Conservation (phyloP, 2,888 invertebrate genomes). For the Oegoconia quadripuncta region DNA sequence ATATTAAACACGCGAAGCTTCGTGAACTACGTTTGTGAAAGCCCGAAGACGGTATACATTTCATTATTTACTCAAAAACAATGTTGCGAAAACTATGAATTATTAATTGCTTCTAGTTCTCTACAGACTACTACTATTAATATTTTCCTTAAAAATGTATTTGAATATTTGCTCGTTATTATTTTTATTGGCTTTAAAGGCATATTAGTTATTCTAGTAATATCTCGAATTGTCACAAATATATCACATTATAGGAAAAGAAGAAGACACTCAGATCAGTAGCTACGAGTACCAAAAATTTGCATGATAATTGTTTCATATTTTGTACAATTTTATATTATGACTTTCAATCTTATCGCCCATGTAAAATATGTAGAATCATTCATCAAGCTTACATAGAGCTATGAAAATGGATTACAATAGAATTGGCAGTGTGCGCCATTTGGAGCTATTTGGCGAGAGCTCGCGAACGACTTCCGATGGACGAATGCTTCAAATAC, state of each 20-base stretch:
- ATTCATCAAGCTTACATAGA: conserved; percentile 17
- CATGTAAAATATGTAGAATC: conserved; percentile 14
- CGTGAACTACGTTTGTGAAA: conserved; percentile 44
- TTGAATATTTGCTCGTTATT: no score
- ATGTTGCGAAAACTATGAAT: conserved; percentile 53
- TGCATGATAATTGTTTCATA: no score
- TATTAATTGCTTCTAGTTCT: conserved; percentile 58
- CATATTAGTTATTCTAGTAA: no score
- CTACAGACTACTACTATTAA: no score
- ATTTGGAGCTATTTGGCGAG: conserved; percentile 51
- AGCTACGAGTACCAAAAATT: no score
- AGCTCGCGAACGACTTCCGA: conserved; percentile 54
- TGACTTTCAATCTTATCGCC: conserved; percentile 6
- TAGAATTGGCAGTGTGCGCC: conserved; percentile 46
- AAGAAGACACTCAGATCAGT: no score
- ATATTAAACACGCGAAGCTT: conserved; percentile 69
- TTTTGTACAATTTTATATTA: conserved; percentile 4
- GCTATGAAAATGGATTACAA: conserved; percentile 22
- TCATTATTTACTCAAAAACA: conserved; percentile 59
- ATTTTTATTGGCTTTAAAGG: no score
- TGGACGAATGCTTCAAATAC: conserved; percentile 48
- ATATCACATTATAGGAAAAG: no score
- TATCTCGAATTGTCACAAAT: no score
- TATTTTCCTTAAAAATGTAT: no score
- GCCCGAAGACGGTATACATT: conserved; percentile 51